These are phyloP conservation scores for Formica aserva DNA, from an alignment of 2,888 invertebrate species.

Conservation along the genomic window DNA sequence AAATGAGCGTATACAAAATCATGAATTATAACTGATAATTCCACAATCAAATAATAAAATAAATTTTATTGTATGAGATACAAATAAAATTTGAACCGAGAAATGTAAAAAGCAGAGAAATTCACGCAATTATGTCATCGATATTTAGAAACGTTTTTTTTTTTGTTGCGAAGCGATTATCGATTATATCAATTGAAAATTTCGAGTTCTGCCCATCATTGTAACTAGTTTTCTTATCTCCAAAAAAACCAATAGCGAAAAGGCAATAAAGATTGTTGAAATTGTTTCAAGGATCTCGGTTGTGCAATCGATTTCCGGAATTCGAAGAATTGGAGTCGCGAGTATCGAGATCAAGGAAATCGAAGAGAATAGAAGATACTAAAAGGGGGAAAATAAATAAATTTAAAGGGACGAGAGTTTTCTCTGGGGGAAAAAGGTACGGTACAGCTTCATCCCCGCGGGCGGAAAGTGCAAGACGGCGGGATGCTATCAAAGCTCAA, in stretches of 20 bases:
- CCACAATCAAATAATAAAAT: not conserved
- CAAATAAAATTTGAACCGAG: not conserved
- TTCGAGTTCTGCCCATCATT: not conserved
- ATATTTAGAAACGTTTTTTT: not conserved
- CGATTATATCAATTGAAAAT: not conserved
- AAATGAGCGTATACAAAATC: not conserved
- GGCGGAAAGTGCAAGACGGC: slow-evolving; percentile 25
- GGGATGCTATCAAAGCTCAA: slow-evolving; percentile 41
- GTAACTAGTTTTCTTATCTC: not conserved
- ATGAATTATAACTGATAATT: not conserved
- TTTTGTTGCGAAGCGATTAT: not conserved
- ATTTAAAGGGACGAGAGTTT: slow-evolving; percentile 39
- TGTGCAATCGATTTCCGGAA: slow-evolving; percentile 34
- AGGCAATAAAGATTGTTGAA: slow-evolving; percentile 3
- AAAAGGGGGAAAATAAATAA: slow-evolving; percentile 51
- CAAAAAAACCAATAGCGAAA: not conserved
- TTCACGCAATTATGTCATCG: not conserved
- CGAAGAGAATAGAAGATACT: slow-evolving; percentile 20
- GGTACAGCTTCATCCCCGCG: slow-evolving; percentile 33
- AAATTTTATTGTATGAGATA: not conserved
- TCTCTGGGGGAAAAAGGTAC: slow-evolving; percentile 8
- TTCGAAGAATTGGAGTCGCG: slow-evolving; percentile 10
- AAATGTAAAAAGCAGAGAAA: not conserved
- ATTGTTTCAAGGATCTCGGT: slow-evolving; percentile 14
- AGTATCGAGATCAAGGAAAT: slow-evolving; percentile 42